Conservation (phyloP, 2,888 invertebrate genomes). For the Oscheius sp. region DNA sequence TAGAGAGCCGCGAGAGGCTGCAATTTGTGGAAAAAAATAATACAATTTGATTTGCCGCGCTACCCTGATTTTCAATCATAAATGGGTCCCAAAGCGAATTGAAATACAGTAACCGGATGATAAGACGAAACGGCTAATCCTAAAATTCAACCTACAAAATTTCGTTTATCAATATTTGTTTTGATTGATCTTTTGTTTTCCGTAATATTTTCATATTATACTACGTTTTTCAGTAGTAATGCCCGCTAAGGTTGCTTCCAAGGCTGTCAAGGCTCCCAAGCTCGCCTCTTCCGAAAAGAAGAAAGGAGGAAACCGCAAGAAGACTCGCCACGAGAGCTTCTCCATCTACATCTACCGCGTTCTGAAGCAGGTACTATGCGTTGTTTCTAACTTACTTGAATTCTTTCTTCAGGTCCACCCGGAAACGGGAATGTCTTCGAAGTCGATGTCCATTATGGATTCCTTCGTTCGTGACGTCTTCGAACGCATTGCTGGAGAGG, state of each 20-base stretch:
- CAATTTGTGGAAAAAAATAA: too few species aligned
- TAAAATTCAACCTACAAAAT: too few species aligned
- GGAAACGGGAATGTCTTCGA: conserved; percentile 80
- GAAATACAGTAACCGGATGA: too few species aligned
- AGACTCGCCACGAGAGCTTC: not conserved
- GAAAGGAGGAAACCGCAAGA: conserved; percentile 7
- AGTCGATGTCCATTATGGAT: conserved; percentile 83
- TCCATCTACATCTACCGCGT: conserved; percentile 22
- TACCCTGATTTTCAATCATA: too few species aligned
- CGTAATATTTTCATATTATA: too few species aligned
- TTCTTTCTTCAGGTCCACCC: conserved; percentile 76
- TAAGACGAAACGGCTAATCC: too few species aligned
- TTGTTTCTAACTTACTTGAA: not conserved
- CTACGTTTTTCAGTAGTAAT: not conserved
- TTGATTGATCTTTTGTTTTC: too few species aligned
- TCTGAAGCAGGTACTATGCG: conserved; percentile 2
- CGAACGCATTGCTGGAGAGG: conserved; percentile 80
- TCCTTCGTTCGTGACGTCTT: conserved; percentile 83
- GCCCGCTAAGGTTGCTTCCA: not conserved
- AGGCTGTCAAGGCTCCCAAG: not conserved
- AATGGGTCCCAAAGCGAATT: too few species aligned
- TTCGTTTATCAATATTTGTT: too few species aligned
- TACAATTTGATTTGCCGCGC: too few species aligned
- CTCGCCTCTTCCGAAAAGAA: not conserved
- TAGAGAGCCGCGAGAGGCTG: too few species aligned